phyloP scores from a whole-genome alignment of 2,797 vertebrate species.

The Graptemys geographica region DNA sequence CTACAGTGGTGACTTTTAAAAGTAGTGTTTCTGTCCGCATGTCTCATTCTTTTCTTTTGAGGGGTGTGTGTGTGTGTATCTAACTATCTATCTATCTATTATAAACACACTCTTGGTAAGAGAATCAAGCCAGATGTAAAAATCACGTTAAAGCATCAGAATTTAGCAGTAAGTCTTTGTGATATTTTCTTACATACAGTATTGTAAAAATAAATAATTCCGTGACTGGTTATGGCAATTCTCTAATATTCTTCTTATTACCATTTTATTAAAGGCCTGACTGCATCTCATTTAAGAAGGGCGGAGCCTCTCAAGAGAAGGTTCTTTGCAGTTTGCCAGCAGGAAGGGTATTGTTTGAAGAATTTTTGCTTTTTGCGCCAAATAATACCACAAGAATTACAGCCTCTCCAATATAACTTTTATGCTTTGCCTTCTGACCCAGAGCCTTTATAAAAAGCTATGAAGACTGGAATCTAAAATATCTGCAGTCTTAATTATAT shows the following conservation, averaged over 20 bases:
- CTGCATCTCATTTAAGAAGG: not conserved
- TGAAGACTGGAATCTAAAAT: not conserved
- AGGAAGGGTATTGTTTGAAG: not conserved
- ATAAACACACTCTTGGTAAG: not conserved
- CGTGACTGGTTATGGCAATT: not conserved
- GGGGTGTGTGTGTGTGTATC: not conserved
- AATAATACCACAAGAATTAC: conserved; percentile 20
- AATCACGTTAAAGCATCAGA: not conserved
- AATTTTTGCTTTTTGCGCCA: conserved; percentile 32
- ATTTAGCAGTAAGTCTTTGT: not conserved
- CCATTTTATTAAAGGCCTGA: not conserved
- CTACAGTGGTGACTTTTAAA: not conserved
- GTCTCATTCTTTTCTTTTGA: not conserved
- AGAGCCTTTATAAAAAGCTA: conserved; percentile 20
- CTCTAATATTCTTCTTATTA: not conserved
- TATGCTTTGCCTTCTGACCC: conserved; percentile 15
- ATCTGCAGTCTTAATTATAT: not conserved
- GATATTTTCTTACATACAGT: not conserved
- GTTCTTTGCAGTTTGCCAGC: conserved; percentile 20
- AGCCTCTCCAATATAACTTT: conserved; percentile 34
- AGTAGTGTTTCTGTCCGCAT: not conserved
- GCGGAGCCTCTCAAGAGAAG: not conserved
- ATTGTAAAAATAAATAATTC: not conserved
- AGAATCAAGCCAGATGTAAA: not conserved
- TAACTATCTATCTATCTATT: no score